Evolutionary conservation across 1,140 invertebrate genomes (phyloP).

Genomic region (Hypothenemus hampei): DNA sequence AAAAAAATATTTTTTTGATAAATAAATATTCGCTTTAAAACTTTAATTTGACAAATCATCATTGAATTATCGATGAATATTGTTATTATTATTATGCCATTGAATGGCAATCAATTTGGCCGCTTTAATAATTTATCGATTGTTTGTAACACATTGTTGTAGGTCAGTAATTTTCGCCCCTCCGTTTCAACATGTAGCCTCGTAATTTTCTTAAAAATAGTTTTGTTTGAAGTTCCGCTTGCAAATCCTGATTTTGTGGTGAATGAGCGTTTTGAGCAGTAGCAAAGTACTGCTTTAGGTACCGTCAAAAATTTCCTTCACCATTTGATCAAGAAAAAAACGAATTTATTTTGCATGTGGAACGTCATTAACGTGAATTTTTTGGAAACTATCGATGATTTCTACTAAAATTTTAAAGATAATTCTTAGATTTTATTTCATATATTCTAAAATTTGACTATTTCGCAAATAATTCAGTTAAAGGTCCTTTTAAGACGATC

Average conservation of each 20-base stretch:
- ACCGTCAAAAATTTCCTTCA: background rate
- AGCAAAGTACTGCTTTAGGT: background rate
- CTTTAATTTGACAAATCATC: too few species aligned
- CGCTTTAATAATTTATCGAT: constrained; percentile 19
- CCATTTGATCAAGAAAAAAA: background rate
- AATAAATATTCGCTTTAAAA: too few species aligned
- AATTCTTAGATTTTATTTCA: too few species aligned
- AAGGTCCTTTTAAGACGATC: too few species aligned
- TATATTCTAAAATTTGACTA: too few species aligned
- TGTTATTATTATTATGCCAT: constrained; percentile 9
- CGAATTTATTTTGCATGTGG: too few species aligned
- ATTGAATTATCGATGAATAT: background rate
- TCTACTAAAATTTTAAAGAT: too few species aligned
- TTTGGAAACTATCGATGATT: too few species aligned
- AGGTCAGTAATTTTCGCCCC: constrained; percentile 35
- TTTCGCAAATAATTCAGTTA: too few species aligned
- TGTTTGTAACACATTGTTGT: constrained; percentile 19
- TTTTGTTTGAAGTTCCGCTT: background rate
- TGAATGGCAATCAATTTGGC: constrained; percentile 8
- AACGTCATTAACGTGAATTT: too few species aligned
- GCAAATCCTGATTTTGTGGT: background rate
- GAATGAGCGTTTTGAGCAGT: background rate
- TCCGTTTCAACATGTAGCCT: background rate
- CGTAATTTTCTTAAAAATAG: background rate
- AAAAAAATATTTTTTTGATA: too few species aligned